phyloP scores from a whole-genome alignment of 1,140 invertebrate species.

The Leptinotarsa defecta region DNA sequence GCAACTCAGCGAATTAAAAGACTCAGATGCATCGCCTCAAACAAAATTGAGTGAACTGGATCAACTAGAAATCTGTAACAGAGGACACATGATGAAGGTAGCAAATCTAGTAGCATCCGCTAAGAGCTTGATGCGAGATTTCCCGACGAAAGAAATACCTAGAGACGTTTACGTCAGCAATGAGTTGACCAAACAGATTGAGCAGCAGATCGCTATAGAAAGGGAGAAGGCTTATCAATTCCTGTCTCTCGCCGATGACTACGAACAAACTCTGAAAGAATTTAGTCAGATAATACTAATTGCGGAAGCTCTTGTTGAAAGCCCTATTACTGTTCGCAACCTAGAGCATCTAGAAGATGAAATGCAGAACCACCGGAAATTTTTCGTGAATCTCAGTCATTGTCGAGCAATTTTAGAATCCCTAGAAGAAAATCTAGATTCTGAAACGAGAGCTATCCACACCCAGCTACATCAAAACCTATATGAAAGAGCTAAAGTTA shows the following conservation, averaged over 20 bases:
- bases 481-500: constrained; percentile 71
- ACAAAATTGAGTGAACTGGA: constrained; percentile 70
- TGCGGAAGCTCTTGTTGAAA: constrained; percentile 76
- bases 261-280: constrained; percentile 83
- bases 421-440: constrained; percentile 79
- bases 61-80: constrained; percentile 66
- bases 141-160: constrained; percentile 69
- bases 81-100: constrained; percentile 59
- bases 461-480: constrained; percentile 75
- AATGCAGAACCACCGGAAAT: constrained; percentile 85
- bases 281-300: constrained; percentile 82
- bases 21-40: constrained; percentile 64
- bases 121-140: constrained; percentile 64
- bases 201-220: constrained; percentile 69
- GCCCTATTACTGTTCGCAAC: constrained; percentile 72
- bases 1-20: constrained; percentile 62
- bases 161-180: constrained; percentile 66
- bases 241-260: constrained; percentile 77
- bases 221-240: constrained; percentile 75
- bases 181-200: constrained; percentile 70
- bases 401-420: constrained; percentile 83
- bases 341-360: constrained; percentile 81
- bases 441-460: constrained; percentile 74
- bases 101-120: constrained; percentile 61
- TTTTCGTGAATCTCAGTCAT: constrained; percentile 85